A percentile compares a stretch with the other conserved stretches of the same genome.
Evolutionary conservation across 2,113 vertebrate species (phyloP).

Genomic region (Muntiacus muntjak): DNA sequence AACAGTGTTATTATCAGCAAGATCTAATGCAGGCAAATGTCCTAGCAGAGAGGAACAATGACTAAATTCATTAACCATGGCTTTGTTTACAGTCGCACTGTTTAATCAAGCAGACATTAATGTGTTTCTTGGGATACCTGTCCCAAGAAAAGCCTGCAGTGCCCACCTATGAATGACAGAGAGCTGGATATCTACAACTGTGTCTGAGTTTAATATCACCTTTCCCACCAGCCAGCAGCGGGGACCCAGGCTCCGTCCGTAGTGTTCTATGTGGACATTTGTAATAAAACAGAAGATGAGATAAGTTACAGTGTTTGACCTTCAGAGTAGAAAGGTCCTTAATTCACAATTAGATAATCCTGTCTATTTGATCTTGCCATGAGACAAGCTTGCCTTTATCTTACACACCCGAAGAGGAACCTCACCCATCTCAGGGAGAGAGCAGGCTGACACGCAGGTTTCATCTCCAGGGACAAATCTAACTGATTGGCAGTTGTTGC

Average conservation of each 20-base stretch:
- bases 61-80: constrained; percentile 19
- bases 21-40: constrained; percentile 10
- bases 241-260: neutral
- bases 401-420: neutral
- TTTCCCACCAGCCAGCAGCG: neutral
- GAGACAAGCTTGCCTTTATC: neutral
- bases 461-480: neutral
- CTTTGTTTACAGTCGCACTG: constrained; percentile 15
- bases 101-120: constrained; percentile 26
- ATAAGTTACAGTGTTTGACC: neutral
- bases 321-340: neutral
- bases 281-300: neutral
- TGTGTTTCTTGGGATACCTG: constrained; percentile 22
- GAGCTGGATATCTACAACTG: neutral
- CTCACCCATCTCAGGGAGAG: neutral
- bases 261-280: neutral
- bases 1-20: constrained; percentile 29
- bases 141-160: neutral
- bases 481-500: neutral
- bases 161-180: neutral
- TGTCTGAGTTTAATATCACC: neutral
- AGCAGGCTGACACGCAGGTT: neutral
- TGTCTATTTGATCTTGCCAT: constrained; percentile 1
- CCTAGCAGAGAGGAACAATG: neutral
- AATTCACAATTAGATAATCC: neutral